Evolutionary conservation across 2,797 vertebrate genomes (phyloP).

Genomic region (Rhodeus uyekii): DNA sequence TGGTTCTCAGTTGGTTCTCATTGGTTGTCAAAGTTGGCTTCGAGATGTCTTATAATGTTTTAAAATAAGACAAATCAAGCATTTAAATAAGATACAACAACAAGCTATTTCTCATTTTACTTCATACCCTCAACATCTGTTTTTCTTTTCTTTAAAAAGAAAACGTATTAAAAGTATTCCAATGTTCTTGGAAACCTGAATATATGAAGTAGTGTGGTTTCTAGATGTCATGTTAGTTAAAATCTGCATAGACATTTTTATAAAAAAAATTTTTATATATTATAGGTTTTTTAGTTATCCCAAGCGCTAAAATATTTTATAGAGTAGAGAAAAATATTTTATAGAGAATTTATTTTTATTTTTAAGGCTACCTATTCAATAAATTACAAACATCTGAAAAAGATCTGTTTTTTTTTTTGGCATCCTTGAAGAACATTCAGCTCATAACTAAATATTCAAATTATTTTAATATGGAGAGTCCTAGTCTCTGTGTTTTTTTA

Average conservation of each 20-base stretch:
- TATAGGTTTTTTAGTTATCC: too few relatives aligned
- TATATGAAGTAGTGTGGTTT: background rate
- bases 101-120: background rate
- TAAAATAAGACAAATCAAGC: background rate
- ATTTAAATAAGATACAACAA: background rate
- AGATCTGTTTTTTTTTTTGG: too few relatives aligned
- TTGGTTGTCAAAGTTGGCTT: background rate
- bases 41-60: background rate
- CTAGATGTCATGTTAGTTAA: background rate
- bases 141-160: background rate
- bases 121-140: background rate
- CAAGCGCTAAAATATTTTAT: too few relatives aligned
- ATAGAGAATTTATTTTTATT: too few relatives aligned
- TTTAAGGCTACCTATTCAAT: too few relatives aligned
- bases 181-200: background rate
- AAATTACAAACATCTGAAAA: too few relatives aligned
- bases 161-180: too few relatives aligned
- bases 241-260: too few relatives aligned
- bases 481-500: background rate
- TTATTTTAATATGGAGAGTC: background rate
- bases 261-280: too few relatives aligned
- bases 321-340: too few relatives aligned
- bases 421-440: too few relatives aligned
- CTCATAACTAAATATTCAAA: too few relatives aligned
- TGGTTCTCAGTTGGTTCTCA: background rate